Evolutionary conservation across 2,888 invertebrate species (phyloP).

Genomic region (Napeogenes sylphis): DNA sequence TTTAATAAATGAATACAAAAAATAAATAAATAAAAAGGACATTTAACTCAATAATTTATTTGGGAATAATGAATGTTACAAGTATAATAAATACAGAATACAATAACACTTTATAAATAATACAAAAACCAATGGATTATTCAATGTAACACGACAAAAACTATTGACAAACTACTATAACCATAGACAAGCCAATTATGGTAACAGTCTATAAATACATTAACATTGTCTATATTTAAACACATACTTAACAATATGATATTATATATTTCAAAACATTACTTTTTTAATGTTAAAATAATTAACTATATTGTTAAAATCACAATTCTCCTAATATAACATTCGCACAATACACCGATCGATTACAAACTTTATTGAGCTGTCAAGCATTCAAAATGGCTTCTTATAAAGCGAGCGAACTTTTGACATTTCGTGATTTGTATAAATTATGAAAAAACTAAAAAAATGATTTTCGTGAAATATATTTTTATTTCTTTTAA

Average conservation of each 20-base stretch:
- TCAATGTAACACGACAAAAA: constrained; percentile 30
- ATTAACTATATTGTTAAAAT: constrained; percentile 73
- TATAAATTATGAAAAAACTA: constrained; percentile 7
- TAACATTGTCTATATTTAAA: constrained; percentile 63
- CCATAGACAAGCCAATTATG: constrained; percentile 31
- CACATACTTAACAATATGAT: constrained; percentile 67
- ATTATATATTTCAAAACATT: constrained; percentile 67
- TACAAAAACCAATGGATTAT: constrained; percentile 29
- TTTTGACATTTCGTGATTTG: constrained; percentile 21
- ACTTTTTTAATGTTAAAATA: constrained; percentile 67
- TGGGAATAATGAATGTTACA: constrained; percentile 68
- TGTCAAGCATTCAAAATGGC: constrained; percentile 42
- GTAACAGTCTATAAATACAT: constrained; percentile 54
- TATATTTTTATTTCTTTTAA: constrained; percentile 33
- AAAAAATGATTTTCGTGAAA: constrained; percentile 20
- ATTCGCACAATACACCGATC: constrained; percentile 67
- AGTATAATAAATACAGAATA: constrained; percentile 67
- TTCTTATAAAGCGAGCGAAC: constrained; percentile 41
- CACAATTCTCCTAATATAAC: constrained; percentile 75
- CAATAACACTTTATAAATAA: constrained; percentile 47
- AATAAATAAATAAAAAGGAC: constrained; percentile 13
- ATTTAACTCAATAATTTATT: constrained; percentile 73
- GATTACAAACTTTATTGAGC: constrained; percentile 42
- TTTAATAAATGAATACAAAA: neutral
- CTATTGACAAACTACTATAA: constrained; percentile 27